Evolutionary conservation across 2,797 vertebrate genomes (phyloP).

Genomic region (Trichosurus vulpecula): DNA sequence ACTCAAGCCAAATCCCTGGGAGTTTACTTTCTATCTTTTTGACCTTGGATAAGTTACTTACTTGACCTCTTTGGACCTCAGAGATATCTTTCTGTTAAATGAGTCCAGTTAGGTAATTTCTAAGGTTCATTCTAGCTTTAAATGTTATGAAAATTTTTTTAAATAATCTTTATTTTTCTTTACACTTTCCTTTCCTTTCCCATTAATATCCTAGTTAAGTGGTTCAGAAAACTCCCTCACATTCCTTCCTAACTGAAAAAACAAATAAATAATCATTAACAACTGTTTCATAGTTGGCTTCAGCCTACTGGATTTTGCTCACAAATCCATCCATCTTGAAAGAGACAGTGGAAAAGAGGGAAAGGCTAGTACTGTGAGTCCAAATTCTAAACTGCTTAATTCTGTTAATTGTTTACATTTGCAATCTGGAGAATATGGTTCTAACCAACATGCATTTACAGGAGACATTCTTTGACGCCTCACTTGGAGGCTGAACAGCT

Average conservation of each 20-base stretch:
- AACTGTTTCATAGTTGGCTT: neutral
- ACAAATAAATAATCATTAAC: constrained; percentile 9
- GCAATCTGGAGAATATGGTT: neutral
- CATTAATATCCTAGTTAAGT: neutral
- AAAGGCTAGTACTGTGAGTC: neutral
- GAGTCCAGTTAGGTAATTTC: neutral
- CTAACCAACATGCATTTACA: neutral
- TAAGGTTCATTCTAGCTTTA: neutral
- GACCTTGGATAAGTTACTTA: neutral
- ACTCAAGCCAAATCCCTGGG: neutral
- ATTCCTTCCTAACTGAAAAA: neutral
- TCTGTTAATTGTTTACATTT: neutral
- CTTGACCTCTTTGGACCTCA: neutral
- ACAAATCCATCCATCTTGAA: neutral
- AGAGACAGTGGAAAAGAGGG: neutral
- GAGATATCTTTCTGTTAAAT: neutral
- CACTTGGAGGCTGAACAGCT: too few relatives aligned
- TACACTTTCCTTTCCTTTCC: too few relatives aligned
- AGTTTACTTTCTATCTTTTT: neutral
- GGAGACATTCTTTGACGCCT: neutral
- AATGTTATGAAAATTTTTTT: neutral
- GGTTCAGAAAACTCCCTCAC: constrained; percentile 28
- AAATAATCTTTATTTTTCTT: neutral
- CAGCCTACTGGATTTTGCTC: neutral
- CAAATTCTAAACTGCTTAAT: neutral